Percentiles rank a stretch among this genome's conserved stretches.
These are phyloP conservation scores for Bradypodion ventrale DNA, from an alignment of 2,797 vertebrate species.

Conservation along the genomic window DNA sequence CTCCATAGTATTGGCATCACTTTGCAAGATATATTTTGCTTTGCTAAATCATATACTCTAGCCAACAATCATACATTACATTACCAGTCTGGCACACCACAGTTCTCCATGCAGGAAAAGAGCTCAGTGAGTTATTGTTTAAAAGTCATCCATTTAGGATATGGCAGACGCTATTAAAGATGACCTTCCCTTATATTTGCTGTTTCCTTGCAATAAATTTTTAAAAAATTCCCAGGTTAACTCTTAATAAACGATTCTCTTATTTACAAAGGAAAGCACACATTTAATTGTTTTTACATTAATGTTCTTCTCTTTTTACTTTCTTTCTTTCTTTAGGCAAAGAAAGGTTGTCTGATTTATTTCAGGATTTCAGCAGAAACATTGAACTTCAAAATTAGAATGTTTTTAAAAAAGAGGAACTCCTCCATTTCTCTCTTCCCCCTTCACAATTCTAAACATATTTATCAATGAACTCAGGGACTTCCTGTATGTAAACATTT, in stretches of 20 bases:
- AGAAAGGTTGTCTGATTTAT: not conserved
- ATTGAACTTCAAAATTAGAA: not conserved
- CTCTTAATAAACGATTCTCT: no score
- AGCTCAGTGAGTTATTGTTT: not conserved
- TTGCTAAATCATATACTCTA: not conserved
- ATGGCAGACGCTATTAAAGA: not conserved
- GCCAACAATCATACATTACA: no score
- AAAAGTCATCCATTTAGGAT: not conserved
- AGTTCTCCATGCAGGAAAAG: not conserved
- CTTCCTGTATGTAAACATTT: not conserved
- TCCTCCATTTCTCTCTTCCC: not conserved
- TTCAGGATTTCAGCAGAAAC: not conserved
- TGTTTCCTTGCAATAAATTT: not conserved
- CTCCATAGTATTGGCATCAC: accelerated
- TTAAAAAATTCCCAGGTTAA: not conserved
- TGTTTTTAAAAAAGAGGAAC: no score
- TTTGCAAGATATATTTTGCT: not conserved
- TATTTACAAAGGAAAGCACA: no score
- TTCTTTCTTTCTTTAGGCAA: not conserved
- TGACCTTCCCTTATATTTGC: not conserved
- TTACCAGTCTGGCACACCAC: not conserved
- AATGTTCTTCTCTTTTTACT: not conserved
- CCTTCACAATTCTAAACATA: not conserved
- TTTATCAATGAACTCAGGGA: no score
- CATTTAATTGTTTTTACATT: no score